Evolutionary conservation across 1,140 invertebrate genomes (phyloP).

Genomic region (Polyergus mexicanus): DNA sequence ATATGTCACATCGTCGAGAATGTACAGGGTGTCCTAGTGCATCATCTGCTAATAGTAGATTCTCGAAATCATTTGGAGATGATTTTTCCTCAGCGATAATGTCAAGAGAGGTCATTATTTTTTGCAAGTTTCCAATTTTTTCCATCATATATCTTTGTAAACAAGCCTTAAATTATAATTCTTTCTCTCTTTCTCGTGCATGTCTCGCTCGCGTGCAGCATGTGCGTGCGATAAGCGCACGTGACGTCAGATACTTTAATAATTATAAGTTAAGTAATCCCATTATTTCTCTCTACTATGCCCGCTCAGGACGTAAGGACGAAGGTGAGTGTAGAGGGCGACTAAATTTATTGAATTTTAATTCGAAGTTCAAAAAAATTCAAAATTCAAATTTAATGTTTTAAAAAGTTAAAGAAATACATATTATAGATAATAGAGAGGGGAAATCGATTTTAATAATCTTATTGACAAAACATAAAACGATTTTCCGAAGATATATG

Average conservation of each 20-base stretch:
- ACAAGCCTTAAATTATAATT: no score
- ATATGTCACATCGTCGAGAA: not conserved
- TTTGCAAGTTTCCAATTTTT: no score
- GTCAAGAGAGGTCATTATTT: no score
- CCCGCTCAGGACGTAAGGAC: conserved; percentile 88
- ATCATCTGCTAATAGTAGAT: no score
- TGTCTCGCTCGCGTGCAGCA: conserved; percentile 15
- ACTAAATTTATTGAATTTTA: conserved; percentile 12
- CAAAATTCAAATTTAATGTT: not conserved
- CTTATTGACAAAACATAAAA: conserved; percentile 1
- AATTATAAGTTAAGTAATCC: conserved; percentile 80
- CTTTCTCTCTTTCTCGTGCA: conserved; percentile 1
- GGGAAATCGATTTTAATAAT: not conserved
- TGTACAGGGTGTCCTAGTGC: not conserved
- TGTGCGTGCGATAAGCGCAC: conserved; percentile 24
- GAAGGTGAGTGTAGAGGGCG: conserved; percentile 85
- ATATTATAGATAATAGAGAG: not conserved
- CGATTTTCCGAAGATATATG: conserved; percentile 5
- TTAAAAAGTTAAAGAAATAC: not conserved
- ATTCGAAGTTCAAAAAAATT: not conserved
- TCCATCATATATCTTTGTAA: no score
- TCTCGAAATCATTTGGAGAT: no score
- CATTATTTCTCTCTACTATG: conserved; percentile 81
- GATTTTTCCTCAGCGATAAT: no score
- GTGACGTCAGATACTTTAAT: conserved; percentile 34